phyloP scores from a whole-genome alignment of 2,797 vertebrate species.

The Tapera naevia region DNA sequence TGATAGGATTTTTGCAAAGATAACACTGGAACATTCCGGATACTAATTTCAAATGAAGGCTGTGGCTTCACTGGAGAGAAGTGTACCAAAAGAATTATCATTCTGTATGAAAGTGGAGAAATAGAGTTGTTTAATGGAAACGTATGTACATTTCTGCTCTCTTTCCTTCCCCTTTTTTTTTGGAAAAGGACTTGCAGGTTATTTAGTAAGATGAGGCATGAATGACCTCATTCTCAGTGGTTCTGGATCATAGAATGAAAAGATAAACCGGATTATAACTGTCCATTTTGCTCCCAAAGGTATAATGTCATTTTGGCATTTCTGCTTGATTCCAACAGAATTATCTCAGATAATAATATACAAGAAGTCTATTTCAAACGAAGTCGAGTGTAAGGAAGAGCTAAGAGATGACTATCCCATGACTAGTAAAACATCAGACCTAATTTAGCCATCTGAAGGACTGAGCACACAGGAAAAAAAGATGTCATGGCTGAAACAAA shows the following conservation, averaged over 20 bases:
- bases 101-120: slow-evolving; percentile 86
- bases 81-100: slow-evolving; percentile 86
- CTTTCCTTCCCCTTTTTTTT: not conserved
- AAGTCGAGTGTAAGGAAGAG: not conserved
- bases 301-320: not conserved
- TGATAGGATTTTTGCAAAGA: slow-evolving; percentile 88
- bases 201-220: not conserved
- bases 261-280: not conserved
- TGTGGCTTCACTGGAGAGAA: slow-evolving; percentile 86
- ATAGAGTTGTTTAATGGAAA: slow-evolving; percentile 86
- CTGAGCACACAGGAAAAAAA: not conserved
- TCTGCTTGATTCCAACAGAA: not conserved
- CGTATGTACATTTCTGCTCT: slow-evolving; percentile 64
- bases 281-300: not conserved
- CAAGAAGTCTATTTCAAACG: not conserved
- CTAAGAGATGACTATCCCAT: not conserved
- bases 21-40: slow-evolving; percentile 85
- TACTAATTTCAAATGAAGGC: slow-evolving; percentile 91
- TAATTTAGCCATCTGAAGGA: not conserved
- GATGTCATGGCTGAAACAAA: not conserved
- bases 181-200: not conserved
- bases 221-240: not conserved
- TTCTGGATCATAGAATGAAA: not conserved
- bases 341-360: not conserved
- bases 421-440: not conserved